phyloP scores from a whole-genome alignment of 2,797 vertebrate species.

The Syngnathus acus region DNA sequence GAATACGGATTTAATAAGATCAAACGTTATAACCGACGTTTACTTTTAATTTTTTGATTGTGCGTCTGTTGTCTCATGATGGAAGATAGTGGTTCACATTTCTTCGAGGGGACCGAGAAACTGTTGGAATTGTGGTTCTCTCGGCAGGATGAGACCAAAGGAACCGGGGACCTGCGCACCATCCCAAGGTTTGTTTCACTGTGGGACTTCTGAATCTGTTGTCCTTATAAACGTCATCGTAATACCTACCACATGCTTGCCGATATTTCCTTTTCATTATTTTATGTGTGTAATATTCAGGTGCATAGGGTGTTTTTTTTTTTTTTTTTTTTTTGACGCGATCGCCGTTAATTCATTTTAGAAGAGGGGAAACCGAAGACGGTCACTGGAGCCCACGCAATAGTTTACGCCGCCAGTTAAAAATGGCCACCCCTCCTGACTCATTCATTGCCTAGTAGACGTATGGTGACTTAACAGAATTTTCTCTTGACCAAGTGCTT shows the following conservation, averaged over 20 bases:
- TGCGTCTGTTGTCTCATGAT: slow-evolving; percentile 88
- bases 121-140: slow-evolving; percentile 98
- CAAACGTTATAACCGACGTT: slow-evolving; percentile 70
- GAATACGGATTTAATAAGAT: slow-evolving; percentile 59
- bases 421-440: slow-evolving; percentile 62
- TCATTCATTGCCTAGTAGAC: slow-evolving; percentile 40
- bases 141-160: slow-evolving; percentile 85
- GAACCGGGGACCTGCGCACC: slow-evolving; percentile 91
- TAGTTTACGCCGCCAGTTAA: slow-evolving; percentile 28
- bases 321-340: background rate
- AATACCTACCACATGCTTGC: slow-evolving; percentile 8
- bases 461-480: background rate
- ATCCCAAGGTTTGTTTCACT: slow-evolving; percentile 83
- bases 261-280: background rate
- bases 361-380: background rate
- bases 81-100: slow-evolving; percentile 97
- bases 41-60: slow-evolving; percentile 64
- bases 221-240: background rate
- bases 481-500: fast-evolving
- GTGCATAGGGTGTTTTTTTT: background rate
- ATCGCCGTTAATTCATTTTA: too few species aligned
- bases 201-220: slow-evolving; percentile 7
- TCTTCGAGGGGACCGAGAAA: slow-evolving; percentile 99
- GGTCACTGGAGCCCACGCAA: background rate
- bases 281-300: background rate